These are phyloP conservation scores for Leptura quadrifasciata DNA, from an alignment of 2,888 invertebrate species.

Conservation along the genomic window DNA sequence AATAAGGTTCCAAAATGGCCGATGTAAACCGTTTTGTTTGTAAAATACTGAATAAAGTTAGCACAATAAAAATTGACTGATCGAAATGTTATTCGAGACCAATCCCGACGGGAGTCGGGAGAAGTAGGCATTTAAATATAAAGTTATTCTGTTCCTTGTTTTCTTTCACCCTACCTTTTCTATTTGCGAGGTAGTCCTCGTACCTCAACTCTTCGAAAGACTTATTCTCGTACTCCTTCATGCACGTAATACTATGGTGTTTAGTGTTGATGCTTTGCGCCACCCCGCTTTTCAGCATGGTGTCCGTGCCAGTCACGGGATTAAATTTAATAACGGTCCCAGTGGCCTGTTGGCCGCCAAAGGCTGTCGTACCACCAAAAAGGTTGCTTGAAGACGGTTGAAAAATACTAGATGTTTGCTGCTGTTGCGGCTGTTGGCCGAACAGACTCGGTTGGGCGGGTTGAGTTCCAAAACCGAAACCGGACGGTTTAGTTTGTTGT, in stretches of 20 bases:
- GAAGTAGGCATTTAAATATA: not conserved
- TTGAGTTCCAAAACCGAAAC: slow-evolving; percentile 77
- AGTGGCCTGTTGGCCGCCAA: slow-evolving; percentile 65
- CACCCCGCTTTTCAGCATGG: slow-evolving; percentile 91
- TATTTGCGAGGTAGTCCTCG: slow-evolving; percentile 93
- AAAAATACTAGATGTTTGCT: slow-evolving; percentile 70
- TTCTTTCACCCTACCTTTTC: slow-evolving; percentile 81
- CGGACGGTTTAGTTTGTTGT: slow-evolving; percentile 75
- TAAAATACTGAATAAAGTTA: not conserved
- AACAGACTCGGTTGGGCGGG: slow-evolving; percentile 72
- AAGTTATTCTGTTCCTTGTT: slow-evolving; percentile 60
- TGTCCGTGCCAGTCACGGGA: slow-evolving; percentile 91
- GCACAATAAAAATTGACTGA: not conserved
- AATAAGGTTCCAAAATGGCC: not conserved
- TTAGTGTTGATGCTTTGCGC: slow-evolving; percentile 92
- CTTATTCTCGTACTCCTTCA: slow-evolving; percentile 98
- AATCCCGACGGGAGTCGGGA: not conserved
- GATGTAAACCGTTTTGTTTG: not conserved
- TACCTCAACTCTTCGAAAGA: slow-evolving; percentile 95
- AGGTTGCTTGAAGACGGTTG: slow-evolving; percentile 67
- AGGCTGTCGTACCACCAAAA: slow-evolving; percentile 74
- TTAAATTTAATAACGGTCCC: slow-evolving; percentile 92
- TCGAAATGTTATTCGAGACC: not conserved
- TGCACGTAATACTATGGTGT: slow-evolving; percentile 97
- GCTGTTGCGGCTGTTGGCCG: slow-evolving; percentile 74